Evolutionary conservation across 2,797 vertebrate species (phyloP).

Genomic region (Enteromius mattozi): DNA sequence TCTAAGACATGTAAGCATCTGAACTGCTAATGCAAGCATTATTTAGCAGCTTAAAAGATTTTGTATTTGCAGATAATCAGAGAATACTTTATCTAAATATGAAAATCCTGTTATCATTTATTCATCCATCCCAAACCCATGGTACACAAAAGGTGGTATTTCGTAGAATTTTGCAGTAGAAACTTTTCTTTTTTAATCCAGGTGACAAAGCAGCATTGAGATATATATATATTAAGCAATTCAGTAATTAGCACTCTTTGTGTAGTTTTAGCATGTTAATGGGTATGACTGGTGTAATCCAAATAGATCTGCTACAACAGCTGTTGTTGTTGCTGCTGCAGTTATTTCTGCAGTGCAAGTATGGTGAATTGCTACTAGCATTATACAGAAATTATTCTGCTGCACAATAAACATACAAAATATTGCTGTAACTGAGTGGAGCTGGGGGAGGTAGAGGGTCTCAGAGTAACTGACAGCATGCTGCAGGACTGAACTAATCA

Average conservation of each 20-base stretch:
- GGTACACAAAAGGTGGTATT: not conserved
- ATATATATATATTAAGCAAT: not conserved
- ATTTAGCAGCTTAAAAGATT: not conserved
- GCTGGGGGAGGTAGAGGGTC: not conserved
- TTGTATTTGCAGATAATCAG: not conserved
- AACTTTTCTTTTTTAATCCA: not conserved
- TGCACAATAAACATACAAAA: not conserved
- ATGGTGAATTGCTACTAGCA: not conserved
- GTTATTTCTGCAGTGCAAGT: not conserved
- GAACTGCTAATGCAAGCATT: not conserved
- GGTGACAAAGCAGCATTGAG: not conserved
- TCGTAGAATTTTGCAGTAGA: not conserved
- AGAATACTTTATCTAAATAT: not conserved
- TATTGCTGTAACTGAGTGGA: not conserved
- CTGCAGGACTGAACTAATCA: not conserved
- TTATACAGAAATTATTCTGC: not conserved
- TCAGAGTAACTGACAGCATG: not conserved
- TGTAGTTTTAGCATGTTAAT: not conserved
- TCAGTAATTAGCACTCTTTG: not conserved
- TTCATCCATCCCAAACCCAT: not conserved
- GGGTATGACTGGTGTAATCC: not conserved
- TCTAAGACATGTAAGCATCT: not conserved
- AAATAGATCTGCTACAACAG: not conserved
- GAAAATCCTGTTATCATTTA: not conserved
- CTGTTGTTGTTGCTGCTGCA: not conserved